These are phyloP conservation scores for Oithona nana DNA, from an alignment of 2,888 invertebrate species.

Conservation along the genomic window DNA sequence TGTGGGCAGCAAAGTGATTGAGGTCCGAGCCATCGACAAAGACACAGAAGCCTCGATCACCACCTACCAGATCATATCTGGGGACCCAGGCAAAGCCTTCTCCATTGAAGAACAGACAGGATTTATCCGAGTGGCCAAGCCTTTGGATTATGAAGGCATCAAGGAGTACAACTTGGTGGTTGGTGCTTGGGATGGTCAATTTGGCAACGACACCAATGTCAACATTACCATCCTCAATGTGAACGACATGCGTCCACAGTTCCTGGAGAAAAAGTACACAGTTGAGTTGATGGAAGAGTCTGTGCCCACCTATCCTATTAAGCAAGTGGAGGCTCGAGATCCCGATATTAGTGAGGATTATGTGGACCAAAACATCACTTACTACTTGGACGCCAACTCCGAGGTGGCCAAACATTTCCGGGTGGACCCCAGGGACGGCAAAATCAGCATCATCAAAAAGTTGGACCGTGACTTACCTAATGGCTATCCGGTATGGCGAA, in stretches of 20 bases:
- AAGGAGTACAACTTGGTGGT: constrained; percentile 32
- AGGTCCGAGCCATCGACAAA: constrained; percentile 66
- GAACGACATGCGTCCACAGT: constrained; percentile 79
- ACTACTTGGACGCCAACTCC: constrained; percentile 49
- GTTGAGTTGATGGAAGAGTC: constrained; percentile 56
- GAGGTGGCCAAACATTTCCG: constrained; percentile 44
- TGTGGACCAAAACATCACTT: constrained; percentile 56
- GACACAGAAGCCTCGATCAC: constrained; percentile 68
- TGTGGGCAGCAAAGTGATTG: constrained; percentile 57
- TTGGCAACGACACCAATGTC: constrained; percentile 60
- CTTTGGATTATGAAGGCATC: constrained; percentile 61
- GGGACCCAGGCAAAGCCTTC: constrained; percentile 69
- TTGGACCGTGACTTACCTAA: constrained; percentile 74
- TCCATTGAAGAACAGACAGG: constrained; percentile 39
- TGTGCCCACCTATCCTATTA: constrained; percentile 46
- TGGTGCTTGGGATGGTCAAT: constrained; percentile 61
- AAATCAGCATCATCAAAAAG: constrained; percentile 15
- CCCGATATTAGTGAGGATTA: constrained; percentile 59
- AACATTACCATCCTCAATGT: constrained; percentile 68
- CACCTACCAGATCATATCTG: constrained; percentile 64
- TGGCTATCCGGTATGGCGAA: constrained; percentile 60
- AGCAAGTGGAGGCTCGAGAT: constrained; percentile 41
- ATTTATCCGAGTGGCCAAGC: constrained; percentile 55
- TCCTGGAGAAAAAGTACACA: constrained; percentile 45
- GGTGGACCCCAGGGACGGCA: constrained; percentile 44